Evolutionary conservation across 2,888 invertebrate species (phyloP).

Genomic region (Sinotaia quadrata): DNA sequence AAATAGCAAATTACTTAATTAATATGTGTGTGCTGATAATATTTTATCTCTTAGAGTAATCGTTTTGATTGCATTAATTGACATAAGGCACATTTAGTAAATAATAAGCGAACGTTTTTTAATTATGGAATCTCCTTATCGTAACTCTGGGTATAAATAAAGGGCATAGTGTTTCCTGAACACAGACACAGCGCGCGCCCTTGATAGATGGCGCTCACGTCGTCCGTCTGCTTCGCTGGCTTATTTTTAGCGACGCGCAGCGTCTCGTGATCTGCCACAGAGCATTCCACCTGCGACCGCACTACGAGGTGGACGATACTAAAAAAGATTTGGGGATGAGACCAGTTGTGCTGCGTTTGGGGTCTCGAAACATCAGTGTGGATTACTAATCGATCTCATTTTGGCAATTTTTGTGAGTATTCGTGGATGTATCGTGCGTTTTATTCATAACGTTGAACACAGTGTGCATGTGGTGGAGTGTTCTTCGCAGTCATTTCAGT

Average conservation of each 20-base stretch:
- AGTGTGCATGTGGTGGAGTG: background rate
- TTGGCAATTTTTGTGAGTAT: slow-evolving; percentile 14
- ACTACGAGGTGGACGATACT: background rate
- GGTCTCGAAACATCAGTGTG: background rate
- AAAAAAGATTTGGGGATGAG: background rate
- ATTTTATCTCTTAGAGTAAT: too few species aligned
- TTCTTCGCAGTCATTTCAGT: background rate
- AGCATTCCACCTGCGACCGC: slow-evolving; percentile 20
- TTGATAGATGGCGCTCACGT: slow-evolving; percentile 25
- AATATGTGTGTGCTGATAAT: too few species aligned
- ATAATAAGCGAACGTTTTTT: too few species aligned
- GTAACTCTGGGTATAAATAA: background rate
- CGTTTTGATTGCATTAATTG: too few species aligned
- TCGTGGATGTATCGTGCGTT: slow-evolving; percentile 8
- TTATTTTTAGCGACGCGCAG: slow-evolving; percentile 14
- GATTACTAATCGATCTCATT: background rate
- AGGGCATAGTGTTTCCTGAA: background rate
- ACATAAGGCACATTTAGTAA: too few species aligned
- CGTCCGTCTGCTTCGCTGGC: slow-evolving; percentile 14
- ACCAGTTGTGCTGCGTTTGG: background rate
- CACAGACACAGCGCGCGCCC: slow-evolving; percentile 14
- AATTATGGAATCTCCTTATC: too few species aligned
- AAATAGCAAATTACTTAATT: too few species aligned
- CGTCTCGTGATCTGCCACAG: slow-evolving; percentile 25
- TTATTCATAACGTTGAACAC: slow-evolving; percentile 3